Base-by-base conservation (phyloP, 1,140 invertebrate genomes). In the Atta colombica region DNA sequence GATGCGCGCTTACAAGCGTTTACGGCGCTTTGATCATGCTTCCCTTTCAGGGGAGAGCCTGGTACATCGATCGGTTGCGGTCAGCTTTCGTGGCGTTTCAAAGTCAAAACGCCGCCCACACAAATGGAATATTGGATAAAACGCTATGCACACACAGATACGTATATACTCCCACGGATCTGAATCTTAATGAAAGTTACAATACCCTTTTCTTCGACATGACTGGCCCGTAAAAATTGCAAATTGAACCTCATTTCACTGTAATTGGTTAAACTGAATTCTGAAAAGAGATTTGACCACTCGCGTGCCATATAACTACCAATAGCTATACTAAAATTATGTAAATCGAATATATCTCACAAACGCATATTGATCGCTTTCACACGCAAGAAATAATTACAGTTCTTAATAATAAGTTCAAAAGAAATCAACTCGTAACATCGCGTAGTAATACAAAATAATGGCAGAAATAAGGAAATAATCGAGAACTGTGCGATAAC, bases 121-220 rank as follows among this genome's bases (percentile, higher is more conserved):
- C 80, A 84, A 84, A 84, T 84, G 80, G 69, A 84, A 84, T 84
- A 84, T 84, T 61, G 80, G 55, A 74, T 84, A 84, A 84, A 84
- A 84, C 16, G n/a, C 55, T 61, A 14, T 5, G 31, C 31, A 21
- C 75, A 28, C 39, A 28, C 12, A 1, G 25, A n/a, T 28, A 45
- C 18, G n/a, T 10, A 3, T 25, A 31, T 28, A 18, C 35, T 2
- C 14, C 49, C 18, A 21, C 28, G 39, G 12, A 16, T 60, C 14
- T 21, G 25, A 28, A 74, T 84, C 69, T 84, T 84, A 75, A 84
- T 74, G 55, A 74, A 74, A 55, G 80, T 55, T 72, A 45, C 66
- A 72, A 81, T 72, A 58, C n/a, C 28, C 45, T 51, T 63, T 49
- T 69, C 8, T 75, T 58, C 69, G 55, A 28, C 53, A 35, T 18